Evolutionary conservation across 2,888 invertebrate species (phyloP).

Genomic region (Pollenia labialis): DNA sequence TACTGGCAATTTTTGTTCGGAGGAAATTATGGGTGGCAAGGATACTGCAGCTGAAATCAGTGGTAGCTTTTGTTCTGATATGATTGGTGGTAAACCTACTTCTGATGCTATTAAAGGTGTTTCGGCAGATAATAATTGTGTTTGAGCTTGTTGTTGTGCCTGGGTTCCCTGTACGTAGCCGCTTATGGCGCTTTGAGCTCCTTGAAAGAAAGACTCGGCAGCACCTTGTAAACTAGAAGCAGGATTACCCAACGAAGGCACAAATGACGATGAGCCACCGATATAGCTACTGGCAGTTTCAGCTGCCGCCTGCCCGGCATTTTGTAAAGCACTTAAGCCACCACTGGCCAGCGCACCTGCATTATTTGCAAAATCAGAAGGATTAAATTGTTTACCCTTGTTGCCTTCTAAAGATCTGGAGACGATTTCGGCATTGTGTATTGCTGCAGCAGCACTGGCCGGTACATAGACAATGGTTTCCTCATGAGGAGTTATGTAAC

Average conservation of each 20-base stretch:
- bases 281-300: constrained; percentile 25
- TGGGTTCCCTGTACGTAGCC: constrained; percentile 12
- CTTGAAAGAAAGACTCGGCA: constrained; percentile 27
- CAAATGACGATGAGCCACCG: constrained; percentile 9
- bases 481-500: constrained; percentile 80
- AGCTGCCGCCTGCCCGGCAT: not conserved
- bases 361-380: not conserved
- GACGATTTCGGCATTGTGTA: constrained; percentile 57
- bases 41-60: constrained; percentile 21
- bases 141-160: constrained; percentile 8
- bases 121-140: constrained; percentile 24
- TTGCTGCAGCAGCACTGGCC: constrained; percentile 75
- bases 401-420: constrained; percentile 48
- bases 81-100: constrained; percentile 17
- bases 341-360: not conserved
- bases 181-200: constrained; percentile 24
- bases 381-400: constrained; percentile 41
- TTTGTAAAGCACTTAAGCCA: constrained; percentile 30
- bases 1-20: constrained; percentile 42
- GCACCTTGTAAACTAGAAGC: constrained; percentile 9
- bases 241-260: constrained; percentile 26
- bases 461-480: constrained; percentile 82
- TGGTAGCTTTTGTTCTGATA: constrained; percentile 46
- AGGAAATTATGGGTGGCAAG: not conserved
- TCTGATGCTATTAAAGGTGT: constrained; percentile 27